phyloP scores from a whole-genome alignment of 2,797 vertebrate genomes.

The Gymnoscopelus braueri region DNA sequence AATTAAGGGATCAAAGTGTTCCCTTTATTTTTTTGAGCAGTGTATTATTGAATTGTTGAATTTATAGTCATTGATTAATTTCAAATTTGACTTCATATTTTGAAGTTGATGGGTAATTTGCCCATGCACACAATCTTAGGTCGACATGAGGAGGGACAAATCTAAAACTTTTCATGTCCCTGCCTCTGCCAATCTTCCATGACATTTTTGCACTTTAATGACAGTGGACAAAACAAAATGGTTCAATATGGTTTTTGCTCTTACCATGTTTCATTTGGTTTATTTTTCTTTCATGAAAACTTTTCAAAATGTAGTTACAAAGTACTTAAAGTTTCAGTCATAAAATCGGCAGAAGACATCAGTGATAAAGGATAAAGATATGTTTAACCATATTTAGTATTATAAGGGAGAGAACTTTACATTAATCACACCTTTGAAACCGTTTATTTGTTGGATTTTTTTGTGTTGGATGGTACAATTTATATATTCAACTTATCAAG shows the following conservation, averaged over 20 bases:
- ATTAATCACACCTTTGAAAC: constrained; percentile 32
- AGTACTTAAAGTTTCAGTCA: constrained; percentile 41
- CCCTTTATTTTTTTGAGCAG: no score
- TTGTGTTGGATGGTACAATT: constrained; percentile 39
- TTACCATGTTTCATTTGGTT: constrained; percentile 26
- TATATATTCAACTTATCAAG: constrained; percentile 17
- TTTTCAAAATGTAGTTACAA: constrained; percentile 61
- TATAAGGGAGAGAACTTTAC: constrained; percentile 50
- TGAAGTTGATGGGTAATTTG: constrained; percentile 17
- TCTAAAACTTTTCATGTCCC: constrained; percentile 25
- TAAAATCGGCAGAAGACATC: constrained; percentile 35
- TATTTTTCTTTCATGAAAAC: constrained; percentile 36
- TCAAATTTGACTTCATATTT: constrained; percentile 21
- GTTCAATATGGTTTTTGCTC: constrained; percentile 33
- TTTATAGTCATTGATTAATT: constrained; percentile 27
- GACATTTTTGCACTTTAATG: constrained; percentile 75
- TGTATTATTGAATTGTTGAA: constrained; percentile 40
- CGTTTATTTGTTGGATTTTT: constrained; percentile 31
- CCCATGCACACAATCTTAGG: constrained; percentile 54
- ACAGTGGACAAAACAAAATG: constrained; percentile 33
- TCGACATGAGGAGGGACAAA: constrained; percentile 36
- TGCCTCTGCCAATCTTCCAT: constrained; percentile 43
- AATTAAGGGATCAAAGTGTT: no score
- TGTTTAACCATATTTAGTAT: constrained; percentile 51
- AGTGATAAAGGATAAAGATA: constrained; percentile 33